phyloP scores from a whole-genome alignment of 2,797 vertebrate species.

The Tangara arthus region DNA sequence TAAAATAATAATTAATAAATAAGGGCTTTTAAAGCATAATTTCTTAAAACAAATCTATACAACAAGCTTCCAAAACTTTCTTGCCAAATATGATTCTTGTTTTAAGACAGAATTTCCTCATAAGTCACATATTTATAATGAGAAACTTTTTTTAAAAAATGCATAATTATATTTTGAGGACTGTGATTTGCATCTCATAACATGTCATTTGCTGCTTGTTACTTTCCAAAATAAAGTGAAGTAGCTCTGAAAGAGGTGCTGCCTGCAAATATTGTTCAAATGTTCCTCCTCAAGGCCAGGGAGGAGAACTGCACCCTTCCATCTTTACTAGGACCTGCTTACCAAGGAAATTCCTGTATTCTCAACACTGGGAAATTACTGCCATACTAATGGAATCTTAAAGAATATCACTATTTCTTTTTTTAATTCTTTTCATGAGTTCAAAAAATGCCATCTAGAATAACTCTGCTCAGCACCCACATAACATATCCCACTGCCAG shows the following conservation, averaged over 20 bases:
- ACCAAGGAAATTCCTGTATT: neutral
- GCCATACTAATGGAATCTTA: neutral
- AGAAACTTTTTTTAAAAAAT: neutral
- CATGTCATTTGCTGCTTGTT: neutral
- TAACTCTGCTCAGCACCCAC: neutral
- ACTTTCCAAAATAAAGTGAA: neutral
- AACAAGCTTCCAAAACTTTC: neutral
- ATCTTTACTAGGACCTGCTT: neutral
- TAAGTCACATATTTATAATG: neutral
- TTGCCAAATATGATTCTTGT: neutral
- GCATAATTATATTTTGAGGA: neutral
- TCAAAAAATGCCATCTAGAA: neutral
- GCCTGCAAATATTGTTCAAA: neutral
- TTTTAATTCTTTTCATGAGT: neutral
- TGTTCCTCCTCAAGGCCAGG: conserved; percentile 41
- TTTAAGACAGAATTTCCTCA: neutral
- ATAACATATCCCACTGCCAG: neutral
- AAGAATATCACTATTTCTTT: neutral
- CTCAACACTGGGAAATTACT: neutral
- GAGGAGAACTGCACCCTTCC: conserved; percentile 24
- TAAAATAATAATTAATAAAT: neutral
- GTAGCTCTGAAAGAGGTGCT: neutral
- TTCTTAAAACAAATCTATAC: neutral
- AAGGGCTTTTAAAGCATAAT: neutral
- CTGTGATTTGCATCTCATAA: neutral